Evolutionary conservation across 92 coral and sea anemone species (phyloP).

Genomic region (Isaurus tuberculatus): DNA sequence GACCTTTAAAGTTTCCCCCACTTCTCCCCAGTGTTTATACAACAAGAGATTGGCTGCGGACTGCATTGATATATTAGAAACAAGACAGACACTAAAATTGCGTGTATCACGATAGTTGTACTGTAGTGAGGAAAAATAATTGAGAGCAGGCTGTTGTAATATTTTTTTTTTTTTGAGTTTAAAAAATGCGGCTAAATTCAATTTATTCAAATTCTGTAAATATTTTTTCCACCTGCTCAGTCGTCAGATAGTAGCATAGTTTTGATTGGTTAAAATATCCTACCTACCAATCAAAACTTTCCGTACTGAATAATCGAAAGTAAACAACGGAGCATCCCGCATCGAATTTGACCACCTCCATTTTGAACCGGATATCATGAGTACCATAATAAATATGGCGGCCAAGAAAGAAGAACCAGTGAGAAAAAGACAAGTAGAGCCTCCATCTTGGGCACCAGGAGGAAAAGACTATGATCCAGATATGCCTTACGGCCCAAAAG

Average conservation of each 20-base stretch:
- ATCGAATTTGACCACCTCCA: background rate
- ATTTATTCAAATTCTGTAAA: too few species aligned
- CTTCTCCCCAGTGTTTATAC: too few species aligned
- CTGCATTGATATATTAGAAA: too few species aligned
- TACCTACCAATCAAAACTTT: slow-evolving; percentile 47
- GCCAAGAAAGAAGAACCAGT: slow-evolving; percentile 77
- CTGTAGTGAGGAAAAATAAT: too few species aligned
- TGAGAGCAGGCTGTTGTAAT: too few species aligned
- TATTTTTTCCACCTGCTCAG: slow-evolving; percentile 47
- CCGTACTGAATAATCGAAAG: slow-evolving; percentile 23
- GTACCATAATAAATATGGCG: slow-evolving; percentile 69
- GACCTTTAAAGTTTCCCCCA: too few species aligned
- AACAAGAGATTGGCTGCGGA: too few species aligned
- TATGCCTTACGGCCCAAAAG: slow-evolving; percentile 95
- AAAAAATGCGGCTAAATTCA: too few species aligned
- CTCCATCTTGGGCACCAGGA: slow-evolving; percentile 94
- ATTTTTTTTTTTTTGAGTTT: too few species aligned
- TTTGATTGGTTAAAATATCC: slow-evolving; percentile 52
- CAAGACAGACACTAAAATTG: too few species aligned
- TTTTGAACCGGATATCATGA: slow-evolving; percentile 33
- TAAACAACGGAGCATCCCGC: slow-evolving; percentile 15
- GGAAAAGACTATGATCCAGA: slow-evolving; percentile 91
- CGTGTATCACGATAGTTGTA: too few species aligned
- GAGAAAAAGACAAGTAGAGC: slow-evolving; percentile 79
- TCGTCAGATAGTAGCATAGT: slow-evolving; percentile 27